Evolutionary conservation across 2,888 invertebrate genomes (phyloP), one percentile per base, ranked within the genome.

Genomic region (Pristionchus fissidentatus): DNA sequence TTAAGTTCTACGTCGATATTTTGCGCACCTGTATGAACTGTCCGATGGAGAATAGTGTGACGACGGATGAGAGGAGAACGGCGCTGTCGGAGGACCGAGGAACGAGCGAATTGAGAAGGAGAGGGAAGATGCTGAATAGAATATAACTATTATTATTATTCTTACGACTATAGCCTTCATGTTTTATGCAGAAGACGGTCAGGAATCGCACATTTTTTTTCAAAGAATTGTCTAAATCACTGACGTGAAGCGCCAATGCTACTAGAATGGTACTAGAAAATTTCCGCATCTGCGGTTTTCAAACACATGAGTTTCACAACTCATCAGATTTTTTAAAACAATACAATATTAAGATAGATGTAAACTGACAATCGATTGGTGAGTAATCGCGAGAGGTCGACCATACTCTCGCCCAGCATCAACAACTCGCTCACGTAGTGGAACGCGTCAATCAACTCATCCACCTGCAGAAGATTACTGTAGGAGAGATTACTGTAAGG

Each of bases 371-470:
- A 83, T 83, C 83, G 49, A 29, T 83, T 49, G 35, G 26, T 22
- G 13, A 83, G 83, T 8, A 83, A 41, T 15, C 52, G 7, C 3
- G 83, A 46, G 2, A 83, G 73, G 49, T 88, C 88, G 0, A 87
- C 87, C 26, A 88, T 83, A 3, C 88, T 84, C 22, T 85, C 83
- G 7, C 83, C 83, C 70, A 87, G 86, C 1, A 86, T 86, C 46
- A 89, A 60, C 10, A 89, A 57, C 49, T 89, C 89, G 13, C 86
- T 87, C 32, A 88, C 86, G 85, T 89, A 89, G 70, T 88, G 89
- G 38, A 89, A 85, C 32, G 87, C 66, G 78, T 89, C 89, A 1
- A 98, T 97, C 87, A 98, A 93, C 93, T 97, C 97, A 19, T 97
- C 95, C 78, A 99, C 94, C 90, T 86, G n/a, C 1, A 73, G 22